Percentiles rank a stretch among this genome's conserved stretches.
phyloP scores from a whole-genome alignment of 2,797 vertebrate genomes.

The Alauda arvensis region DNA sequence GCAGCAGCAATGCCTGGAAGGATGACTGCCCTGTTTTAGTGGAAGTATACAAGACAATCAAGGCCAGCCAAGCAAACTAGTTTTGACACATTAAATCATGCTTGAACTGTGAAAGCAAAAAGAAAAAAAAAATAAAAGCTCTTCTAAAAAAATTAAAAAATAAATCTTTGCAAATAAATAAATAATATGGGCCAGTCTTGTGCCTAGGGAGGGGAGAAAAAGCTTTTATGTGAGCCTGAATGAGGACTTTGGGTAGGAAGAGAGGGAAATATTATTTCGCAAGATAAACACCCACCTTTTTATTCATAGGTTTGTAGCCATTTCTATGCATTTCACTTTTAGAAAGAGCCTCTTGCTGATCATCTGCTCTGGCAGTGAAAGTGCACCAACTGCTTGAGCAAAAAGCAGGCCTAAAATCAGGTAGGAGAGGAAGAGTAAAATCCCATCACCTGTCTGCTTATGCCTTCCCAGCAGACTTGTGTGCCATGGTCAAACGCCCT shows the following conservation, averaged over 20 bases:
- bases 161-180: conserved; percentile 60
- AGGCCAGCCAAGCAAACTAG: conserved; percentile 67
- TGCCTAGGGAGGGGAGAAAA: not conserved
- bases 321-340: not conserved
- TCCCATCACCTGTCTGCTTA: not conserved
- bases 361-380: conserved; percentile 19
- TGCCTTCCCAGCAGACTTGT: not conserved
- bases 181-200: conserved; percentile 24
- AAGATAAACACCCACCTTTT: not conserved
- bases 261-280: not conserved
- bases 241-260: not conserved
- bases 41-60: conserved; percentile 75
- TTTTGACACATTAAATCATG: conserved; percentile 80
- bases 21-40: conserved; percentile 49
- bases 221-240: conserved; percentile 9
- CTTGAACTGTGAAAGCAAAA: conserved; percentile 72
- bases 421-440: not conserved
- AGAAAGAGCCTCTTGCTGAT: not conserved
- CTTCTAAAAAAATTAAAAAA: not conserved
- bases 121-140: conserved; percentile 62
- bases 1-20: conserved; percentile 59
- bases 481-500: not conserved
- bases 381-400: not conserved
- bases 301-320: conserved; percentile 26
- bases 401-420: not conserved